Conservation (phyloP, 2,888 invertebrate genomes). For the Drosophila antonietae region DNA sequence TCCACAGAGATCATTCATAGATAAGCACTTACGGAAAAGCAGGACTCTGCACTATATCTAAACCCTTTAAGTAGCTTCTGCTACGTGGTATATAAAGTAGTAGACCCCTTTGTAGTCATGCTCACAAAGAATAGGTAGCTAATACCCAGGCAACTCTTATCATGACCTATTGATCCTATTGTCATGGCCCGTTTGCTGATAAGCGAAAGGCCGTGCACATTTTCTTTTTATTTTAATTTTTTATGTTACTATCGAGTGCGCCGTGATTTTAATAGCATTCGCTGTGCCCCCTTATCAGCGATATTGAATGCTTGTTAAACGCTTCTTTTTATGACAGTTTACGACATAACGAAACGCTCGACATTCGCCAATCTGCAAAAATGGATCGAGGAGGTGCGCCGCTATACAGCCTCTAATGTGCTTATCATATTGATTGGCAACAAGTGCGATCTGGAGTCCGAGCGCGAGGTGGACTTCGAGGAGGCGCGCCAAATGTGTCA, state of each 20-base stretch:
- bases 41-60: background rate
- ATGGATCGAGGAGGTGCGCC: slow-evolving; percentile 98
- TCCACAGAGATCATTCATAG: background rate
- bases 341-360: slow-evolving; percentile 97
- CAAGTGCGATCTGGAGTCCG: slow-evolving; percentile 93
- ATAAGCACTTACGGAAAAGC: background rate
- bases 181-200: slow-evolving; percentile 40
- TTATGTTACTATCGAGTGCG: slow-evolving; percentile 29
- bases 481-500: slow-evolving; percentile 95
- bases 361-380: slow-evolving; percentile 96
- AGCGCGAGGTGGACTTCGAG: slow-evolving; percentile 92
- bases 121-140: background rate
- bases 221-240: slow-evolving; percentile 6
- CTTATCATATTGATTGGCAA: slow-evolving; percentile 96
- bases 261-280: slow-evolving; percentile 57
- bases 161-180: slow-evolving; percentile 31
- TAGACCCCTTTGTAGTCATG: background rate
- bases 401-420: slow-evolving; percentile 96
- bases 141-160: slow-evolving; percentile 45
- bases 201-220: slow-evolving; percentile 25
- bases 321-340: slow-evolving; percentile 86
- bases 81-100: background rate
- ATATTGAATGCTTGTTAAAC: slow-evolving; percentile 15
- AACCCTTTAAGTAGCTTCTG: too few species aligned
- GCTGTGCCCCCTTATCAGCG: slow-evolving; percentile 31